phyloP scores from a whole-genome alignment of 2,113 vertebrate genomes.

The Argyrosomus japonicus region DNA sequence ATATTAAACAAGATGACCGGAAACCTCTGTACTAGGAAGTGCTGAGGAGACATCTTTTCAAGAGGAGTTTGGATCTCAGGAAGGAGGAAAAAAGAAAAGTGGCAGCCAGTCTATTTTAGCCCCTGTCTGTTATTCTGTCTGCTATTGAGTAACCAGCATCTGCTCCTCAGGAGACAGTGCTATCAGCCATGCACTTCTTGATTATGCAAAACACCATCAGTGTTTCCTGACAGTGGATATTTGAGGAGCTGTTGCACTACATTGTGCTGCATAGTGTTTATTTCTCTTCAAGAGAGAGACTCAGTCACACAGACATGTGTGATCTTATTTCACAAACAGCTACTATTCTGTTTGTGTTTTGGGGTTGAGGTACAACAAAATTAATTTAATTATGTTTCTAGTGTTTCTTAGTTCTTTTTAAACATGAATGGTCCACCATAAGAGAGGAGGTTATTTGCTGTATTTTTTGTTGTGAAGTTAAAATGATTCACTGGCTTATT shows the following conservation, averaged over 20 bases:
- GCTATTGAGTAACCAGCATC: slow-evolving; percentile 81
- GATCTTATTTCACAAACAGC: not conserved
- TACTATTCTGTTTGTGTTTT: not conserved
- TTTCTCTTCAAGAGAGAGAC: not conserved
- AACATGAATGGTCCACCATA: not conserved
- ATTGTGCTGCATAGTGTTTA: slow-evolving; percentile 20
- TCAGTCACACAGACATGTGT: slow-evolving; percentile 4
- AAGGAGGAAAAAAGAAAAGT: slow-evolving; percentile 70
- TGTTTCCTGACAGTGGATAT: slow-evolving; percentile 69
- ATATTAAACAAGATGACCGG: slow-evolving; percentile 78
- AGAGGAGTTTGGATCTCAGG: slow-evolving; percentile 74
- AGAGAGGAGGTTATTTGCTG: not conserved
- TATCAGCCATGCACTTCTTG: slow-evolving; percentile 66
- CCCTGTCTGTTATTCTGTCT: slow-evolving; percentile 79
- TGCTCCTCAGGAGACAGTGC: slow-evolving; percentile 73
- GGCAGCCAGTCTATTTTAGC: slow-evolving; percentile 77
- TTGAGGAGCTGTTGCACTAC: slow-evolving; percentile 39
- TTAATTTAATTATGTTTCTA: not conserved
- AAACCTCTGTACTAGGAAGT: slow-evolving; percentile 78
- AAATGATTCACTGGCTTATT: not conserved
- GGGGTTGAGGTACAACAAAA: rapidly evolving
- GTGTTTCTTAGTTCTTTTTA: not conserved
- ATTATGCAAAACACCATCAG: slow-evolving; percentile 77
- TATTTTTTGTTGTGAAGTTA: not conserved
- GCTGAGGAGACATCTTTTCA: slow-evolving; percentile 82